Evolutionary conservation across 2,113 vertebrate species (phyloP).

Genomic region (Phyllostomus discolor): DNA sequence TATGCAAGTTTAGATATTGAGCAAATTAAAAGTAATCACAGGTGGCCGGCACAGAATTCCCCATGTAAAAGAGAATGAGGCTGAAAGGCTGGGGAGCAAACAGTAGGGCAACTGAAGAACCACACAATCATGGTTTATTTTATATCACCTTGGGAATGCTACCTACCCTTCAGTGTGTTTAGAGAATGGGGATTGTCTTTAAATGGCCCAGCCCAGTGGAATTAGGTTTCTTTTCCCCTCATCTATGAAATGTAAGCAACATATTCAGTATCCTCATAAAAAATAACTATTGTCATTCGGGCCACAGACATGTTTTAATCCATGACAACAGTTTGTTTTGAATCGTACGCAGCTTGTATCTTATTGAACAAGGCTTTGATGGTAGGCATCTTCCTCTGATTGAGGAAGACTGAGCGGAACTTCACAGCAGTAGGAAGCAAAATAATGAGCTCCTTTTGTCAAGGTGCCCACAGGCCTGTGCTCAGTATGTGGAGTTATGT

Average conservation of each 20-base stretch:
- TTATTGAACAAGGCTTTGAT: constrained; percentile 13
- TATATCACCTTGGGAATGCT: constrained; percentile 40
- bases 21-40: background rate
- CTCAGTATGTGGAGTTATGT: fast-evolving
- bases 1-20: background rate
- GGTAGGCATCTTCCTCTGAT: background rate
- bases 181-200: constrained; percentile 48
- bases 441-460: background rate
- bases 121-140: background rate
- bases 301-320: constrained; percentile 60
- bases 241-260: constrained; percentile 57
- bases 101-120: background rate
- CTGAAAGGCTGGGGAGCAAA: constrained; percentile 22
- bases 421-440: background rate
- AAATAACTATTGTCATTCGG: constrained; percentile 56
- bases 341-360: background rate
- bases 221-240: constrained; percentile 31
- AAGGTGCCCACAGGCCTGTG: background rate
- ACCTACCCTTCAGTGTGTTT: constrained; percentile 31
- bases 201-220: constrained; percentile 39
- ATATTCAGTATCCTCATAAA: constrained; percentile 27
- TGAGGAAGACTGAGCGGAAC: background rate
- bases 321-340: constrained; percentile 52
- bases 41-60: background rate
- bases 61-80: background rate